Percentiles rank a stretch among this genome's conserved stretches.
Evolutionary conservation across 2,888 invertebrate species (phyloP).

Genomic region (Megaustenia siamemsis): DNA sequence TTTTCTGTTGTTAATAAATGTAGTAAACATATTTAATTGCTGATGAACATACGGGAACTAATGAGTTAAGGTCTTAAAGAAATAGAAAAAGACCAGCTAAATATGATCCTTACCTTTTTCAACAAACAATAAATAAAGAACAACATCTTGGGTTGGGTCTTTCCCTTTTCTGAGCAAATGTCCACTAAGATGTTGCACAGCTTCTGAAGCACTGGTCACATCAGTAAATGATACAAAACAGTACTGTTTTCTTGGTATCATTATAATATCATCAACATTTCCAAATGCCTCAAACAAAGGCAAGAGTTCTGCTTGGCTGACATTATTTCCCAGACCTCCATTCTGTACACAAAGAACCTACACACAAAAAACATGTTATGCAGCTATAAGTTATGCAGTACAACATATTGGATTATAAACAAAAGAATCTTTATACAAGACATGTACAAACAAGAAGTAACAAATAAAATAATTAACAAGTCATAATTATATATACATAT

Average conservation of each 20-base stretch:
- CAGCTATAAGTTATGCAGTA: no score
- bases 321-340: slow-evolving; percentile 90
- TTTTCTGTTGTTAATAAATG: no score
- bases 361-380: background rate
- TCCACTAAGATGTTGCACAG: slow-evolving; percentile 64
- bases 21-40: no score
- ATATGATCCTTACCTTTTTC: slow-evolving; percentile 82
- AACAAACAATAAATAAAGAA: slow-evolving; percentile 85
- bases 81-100: no score
- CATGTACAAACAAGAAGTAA: no score
- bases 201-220: slow-evolving; percentile 81
- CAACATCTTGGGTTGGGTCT: slow-evolving; percentile 61
- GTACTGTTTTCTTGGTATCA: slow-evolving; percentile 90
- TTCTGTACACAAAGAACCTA: slow-evolving; percentile 90
- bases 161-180: slow-evolving; percentile 81
- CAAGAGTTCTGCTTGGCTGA: slow-evolving; percentile 85
- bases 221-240: slow-evolving; percentile 86
- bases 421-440: no score
- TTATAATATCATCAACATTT: slow-evolving; percentile 84
- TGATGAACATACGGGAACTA: no score
- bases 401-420: no score
- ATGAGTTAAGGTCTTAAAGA: no score
- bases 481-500: no score
- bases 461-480: no score
- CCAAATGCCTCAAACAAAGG: slow-evolving; percentile 83